These are phyloP conservation scores for Halcyon chelicuti DNA, from an alignment of 2,797 vertebrate genomes.

Conservation along the genomic window DNA sequence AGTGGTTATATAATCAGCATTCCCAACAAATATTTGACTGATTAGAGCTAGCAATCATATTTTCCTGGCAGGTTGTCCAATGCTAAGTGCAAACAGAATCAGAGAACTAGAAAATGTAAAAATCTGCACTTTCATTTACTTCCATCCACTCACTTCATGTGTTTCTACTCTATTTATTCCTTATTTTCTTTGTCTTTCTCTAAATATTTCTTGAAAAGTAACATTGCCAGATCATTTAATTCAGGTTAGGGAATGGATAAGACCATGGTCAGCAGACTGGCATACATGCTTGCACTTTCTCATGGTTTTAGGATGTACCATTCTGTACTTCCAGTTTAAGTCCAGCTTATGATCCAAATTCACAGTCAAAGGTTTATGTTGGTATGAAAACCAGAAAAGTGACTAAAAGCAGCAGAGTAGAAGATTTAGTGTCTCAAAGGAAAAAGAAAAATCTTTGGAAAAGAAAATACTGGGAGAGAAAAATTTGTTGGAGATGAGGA, in stretches of 20 bases:
- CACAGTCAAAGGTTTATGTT: neutral
- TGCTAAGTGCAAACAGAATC: neutral
- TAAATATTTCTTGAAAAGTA: neutral
- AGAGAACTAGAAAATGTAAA: conserved; percentile 32
- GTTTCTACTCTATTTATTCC: neutral
- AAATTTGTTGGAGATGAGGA: neutral
- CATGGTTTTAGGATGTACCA: neutral
- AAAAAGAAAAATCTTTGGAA: neutral
- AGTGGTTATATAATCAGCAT: conserved; percentile 25
- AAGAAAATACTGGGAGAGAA: neutral
- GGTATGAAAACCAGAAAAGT: neutral
- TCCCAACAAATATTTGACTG: conserved; percentile 47
- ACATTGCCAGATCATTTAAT: neutral
- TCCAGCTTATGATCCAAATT: neutral
- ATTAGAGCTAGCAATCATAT: conserved; percentile 21
- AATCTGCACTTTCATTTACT: conserved; percentile 11
- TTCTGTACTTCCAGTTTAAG: neutral
- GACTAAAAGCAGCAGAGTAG: neutral
- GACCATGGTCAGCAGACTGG: neutral
- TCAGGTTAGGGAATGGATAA: neutral
- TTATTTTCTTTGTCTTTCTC: neutral
- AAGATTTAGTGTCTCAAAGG: neutral
- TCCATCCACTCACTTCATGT: neutral
- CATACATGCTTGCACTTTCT: neutral
- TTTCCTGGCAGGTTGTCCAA: conserved; percentile 38